Evolutionary conservation across 2,113 vertebrate genomes (phyloP).

Genomic region (Trichechus manatus): DNA sequence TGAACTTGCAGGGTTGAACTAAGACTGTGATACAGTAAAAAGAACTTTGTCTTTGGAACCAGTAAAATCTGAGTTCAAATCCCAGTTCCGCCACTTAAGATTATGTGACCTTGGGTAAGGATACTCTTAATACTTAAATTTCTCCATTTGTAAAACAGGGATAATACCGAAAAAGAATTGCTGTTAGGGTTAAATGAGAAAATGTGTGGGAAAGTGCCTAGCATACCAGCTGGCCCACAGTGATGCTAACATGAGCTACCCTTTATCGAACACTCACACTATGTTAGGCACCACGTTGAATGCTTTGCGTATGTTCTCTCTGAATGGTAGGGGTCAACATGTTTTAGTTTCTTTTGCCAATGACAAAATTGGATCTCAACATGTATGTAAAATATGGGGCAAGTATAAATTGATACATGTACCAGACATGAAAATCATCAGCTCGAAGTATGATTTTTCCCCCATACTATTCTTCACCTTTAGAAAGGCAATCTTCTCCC

Average conservation of each 20-base stretch:
- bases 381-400: not conserved
- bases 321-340: not conserved
- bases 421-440: not conserved
- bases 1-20: not conserved
- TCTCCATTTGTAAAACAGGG: not conserved
- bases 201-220: not conserved
- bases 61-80: not conserved
- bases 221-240: not conserved
- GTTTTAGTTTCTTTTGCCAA: not conserved
- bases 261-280: not conserved
- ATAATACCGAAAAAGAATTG: not conserved
- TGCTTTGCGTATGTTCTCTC: not conserved
- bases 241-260: not conserved
- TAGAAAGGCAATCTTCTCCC: not conserved
- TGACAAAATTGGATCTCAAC: not conserved
- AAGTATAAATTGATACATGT: not conserved
- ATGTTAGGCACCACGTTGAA: not conserved
- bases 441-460: not conserved
- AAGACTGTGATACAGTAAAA: not conserved
- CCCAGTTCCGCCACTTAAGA: not conserved
- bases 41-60: not conserved
- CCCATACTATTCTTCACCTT: not conserved
- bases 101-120: not conserved
- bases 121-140: not conserved
- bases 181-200: not conserved